Evolutionary conservation across 2,888 invertebrate genomes (phyloP), one percentile per base, ranked within the genome.

Genomic region (Axea sp.): DNA sequence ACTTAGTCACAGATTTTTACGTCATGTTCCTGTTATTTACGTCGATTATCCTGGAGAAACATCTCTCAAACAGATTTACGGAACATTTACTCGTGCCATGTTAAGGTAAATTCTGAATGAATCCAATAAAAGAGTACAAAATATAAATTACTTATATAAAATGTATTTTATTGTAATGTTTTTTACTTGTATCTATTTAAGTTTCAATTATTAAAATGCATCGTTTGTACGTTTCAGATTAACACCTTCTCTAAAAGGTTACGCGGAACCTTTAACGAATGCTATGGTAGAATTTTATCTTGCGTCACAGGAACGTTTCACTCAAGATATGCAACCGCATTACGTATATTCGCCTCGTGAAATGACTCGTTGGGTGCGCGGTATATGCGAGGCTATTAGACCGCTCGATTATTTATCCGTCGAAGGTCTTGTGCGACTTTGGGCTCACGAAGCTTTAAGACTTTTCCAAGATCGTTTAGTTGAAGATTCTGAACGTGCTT

Each of bases 261-360:
- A 96, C 87, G 96, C 99, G 0, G 99, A 98, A 84, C 96, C 99
- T 0, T 90, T 99, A 31, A 99, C 99, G 0, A 96, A 96, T 83
- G 98, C 99, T 1, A 99, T 99, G 99, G 99, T 99, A 6, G 97
- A 98, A 85, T 96, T 99, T 86, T 99, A 99, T 89, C 90, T 99
- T 53, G 92, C 94, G 3, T 98, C 98, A 2, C 99, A 99, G 89
- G 99, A 99, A 87, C 91, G 94, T 53, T 99, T 99, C 88, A 99
- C 99, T 0, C 99, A 99, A 89, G 99, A 99, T 88, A 99, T 99
- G 97, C 99, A 99, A 88, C 99, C 99, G 0, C 99, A 99, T 89
- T 99, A 99, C 88, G 98, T 99, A 0, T 99, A 99, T 90, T 98
- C 98, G 60, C 99, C 99, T 5, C 91, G 96, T 83, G 99, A 99